A percentile compares a stretch with the other conserved stretches of the same genome.
These are phyloP conservation scores for Ostrea edulis DNA, from an alignment of 1,140 invertebrate species.

Conservation along the genomic window DNA sequence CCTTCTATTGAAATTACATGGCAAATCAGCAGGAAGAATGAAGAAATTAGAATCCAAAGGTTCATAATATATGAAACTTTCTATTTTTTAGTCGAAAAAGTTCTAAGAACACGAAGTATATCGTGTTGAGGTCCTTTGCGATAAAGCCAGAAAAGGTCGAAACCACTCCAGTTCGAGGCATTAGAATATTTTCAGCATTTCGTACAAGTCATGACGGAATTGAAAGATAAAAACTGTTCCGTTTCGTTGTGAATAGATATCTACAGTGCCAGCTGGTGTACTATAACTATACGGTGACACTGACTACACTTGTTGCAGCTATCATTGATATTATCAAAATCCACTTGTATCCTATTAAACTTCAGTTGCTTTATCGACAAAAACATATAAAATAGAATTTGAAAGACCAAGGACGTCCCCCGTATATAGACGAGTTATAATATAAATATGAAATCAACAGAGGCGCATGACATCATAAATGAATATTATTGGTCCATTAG, in stretches of 20 bases:
- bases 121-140: background rate
- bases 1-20: conserved; percentile 40
- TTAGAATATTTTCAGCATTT: conserved; percentile 31
- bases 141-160: conserved; percentile 36
- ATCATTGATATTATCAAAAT: conserved; percentile 33
- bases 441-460: conserved; percentile 5
- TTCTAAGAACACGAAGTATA: background rate
- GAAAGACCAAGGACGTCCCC: background rate
- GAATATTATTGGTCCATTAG: conserved; percentile 31
- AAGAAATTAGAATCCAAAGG: conserved; percentile 41
- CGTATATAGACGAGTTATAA: background rate
- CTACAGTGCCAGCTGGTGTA: conserved; percentile 28
- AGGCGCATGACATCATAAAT: background rate
- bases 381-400: background rate
- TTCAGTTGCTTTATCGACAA: conserved; percentile 25
- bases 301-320: conserved; percentile 28
- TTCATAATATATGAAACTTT: conserved; percentile 50
- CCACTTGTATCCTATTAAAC: conserved; percentile 37
- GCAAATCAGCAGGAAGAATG: conserved; percentile 36
- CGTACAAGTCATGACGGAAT: conserved; percentile 36
- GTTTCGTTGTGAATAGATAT: conserved; percentile 39
- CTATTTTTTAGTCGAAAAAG: background rate
- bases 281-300: background rate
- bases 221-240: conserved; percentile 43
- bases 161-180: conserved; percentile 36